Base-by-base conservation (phyloP, 2,888 invertebrate genomes). In the Cantharis rustica region DNA sequence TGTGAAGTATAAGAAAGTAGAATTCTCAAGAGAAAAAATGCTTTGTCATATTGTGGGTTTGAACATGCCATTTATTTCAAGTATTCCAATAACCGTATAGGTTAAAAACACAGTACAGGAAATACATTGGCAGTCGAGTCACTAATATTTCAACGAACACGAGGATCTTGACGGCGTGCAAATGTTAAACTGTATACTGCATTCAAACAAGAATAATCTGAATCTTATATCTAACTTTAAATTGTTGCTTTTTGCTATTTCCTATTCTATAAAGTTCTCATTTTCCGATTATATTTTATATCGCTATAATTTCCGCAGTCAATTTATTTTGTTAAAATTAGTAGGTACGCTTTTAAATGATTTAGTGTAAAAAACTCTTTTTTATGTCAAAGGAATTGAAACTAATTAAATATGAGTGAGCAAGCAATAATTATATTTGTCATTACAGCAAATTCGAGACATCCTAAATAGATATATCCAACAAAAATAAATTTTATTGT, bases 151-250 rank as follows among this genome's bases (percentile, higher is more conserved):
- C 80, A 81, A 81, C 79, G 77, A 72, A 77, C 78, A 78, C 78
- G 81, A 77, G 76, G 77, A 79, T 78, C 81, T 78, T 77, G 76
- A 73, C 77, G 74, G 79, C 81, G 78, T 81, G 82, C 82, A 84
- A 83, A 84, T 83, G 82, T 81, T 82, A 81, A 81, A 81, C 80
- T 79, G 80, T 79, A 82, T 80, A 80, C 82, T 83, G 83, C 83
- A 83, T 83, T 78, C 79, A 79, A 83, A 82, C 79, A 80, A 83
- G 82, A 79, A 82, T 83, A 80, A 82, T 82, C 82, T 82, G 82
- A 81, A 82, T 80, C 74, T 78, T 80, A 79, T 71, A 79, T 68
- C 47, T 73, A 79, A 79, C 81, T 83, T 81, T 82, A 81, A 80
- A 81, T 81, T 80, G 81, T 71, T 72, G 69, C 72, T 76, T 75